phyloP scores from a whole-genome alignment of 2,888 invertebrate species.

The Platycheirus albimanus region DNA sequence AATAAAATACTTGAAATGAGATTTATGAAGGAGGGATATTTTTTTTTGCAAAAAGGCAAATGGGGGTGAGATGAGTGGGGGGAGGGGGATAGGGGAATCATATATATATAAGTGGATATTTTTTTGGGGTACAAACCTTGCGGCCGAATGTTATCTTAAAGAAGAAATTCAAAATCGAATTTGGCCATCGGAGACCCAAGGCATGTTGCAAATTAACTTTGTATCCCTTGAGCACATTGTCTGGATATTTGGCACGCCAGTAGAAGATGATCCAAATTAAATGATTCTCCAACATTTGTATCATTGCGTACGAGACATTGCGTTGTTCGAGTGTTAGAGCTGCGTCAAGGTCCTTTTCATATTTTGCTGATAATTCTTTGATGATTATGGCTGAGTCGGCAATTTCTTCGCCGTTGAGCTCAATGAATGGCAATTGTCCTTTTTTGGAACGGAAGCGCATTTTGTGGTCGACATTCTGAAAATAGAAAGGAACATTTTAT shows the following conservation, averaged over 20 bases:
- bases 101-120: conserved; percentile 12
- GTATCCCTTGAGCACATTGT: conserved; percentile 93
- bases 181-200: conserved; percentile 93
- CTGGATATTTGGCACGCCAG: conserved; percentile 97
- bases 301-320: conserved; percentile 94
- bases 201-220: conserved; percentile 95
- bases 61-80: not conserved
- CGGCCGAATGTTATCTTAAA: conserved; percentile 94
- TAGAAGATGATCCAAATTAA: conserved; percentile 95
- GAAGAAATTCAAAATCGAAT: conserved; percentile 93
- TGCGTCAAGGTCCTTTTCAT: conserved; percentile 92
- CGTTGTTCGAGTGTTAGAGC: conserved; percentile 92
- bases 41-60: not conserved
- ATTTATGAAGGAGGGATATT: conserved; percentile 25
- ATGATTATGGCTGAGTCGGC: conserved; percentile 96
- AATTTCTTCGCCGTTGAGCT: conserved; percentile 96
- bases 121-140: conserved; percentile 85
- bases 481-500: conserved; percentile 78
- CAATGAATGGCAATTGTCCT: conserved; percentile 96
- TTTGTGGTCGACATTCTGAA: conserved; percentile 97
- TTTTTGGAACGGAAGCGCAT: conserved; percentile 97
- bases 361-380: conserved; percentile 92
- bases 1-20: conserved; percentile 35
- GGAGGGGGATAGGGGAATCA: not conserved
- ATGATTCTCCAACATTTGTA: conserved; percentile 97